Conservation (phyloP, 2,888 invertebrate species). For the Chesias legatella region DNA sequence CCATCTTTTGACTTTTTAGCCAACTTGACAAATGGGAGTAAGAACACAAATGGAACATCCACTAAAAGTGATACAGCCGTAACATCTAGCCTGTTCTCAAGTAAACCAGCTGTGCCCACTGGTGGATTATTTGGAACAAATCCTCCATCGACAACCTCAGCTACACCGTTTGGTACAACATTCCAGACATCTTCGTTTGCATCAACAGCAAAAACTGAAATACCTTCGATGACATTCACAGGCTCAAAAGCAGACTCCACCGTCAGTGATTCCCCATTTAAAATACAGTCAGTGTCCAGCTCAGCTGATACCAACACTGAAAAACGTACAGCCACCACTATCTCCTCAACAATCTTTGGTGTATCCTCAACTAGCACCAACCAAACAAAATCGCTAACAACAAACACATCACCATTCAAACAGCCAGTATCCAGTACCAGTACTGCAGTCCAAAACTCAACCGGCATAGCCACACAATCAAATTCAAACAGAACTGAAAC, state of each 20-base stretch:
- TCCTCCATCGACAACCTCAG: conserved; percentile 35
- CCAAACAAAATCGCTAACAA: conserved; percentile 33
- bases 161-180: conserved; percentile 40
- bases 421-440: conserved; percentile 39
- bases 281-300: conserved; percentile 45
- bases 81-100: conserved; percentile 48
- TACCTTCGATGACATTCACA: conserved; percentile 43
- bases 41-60: conserved; percentile 51
- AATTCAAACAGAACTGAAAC: conserved; percentile 2
- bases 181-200: conserved; percentile 45
- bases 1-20: conserved; percentile 82
- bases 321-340: conserved; percentile 39
- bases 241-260: conserved; percentile 54
- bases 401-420: conserved; percentile 46
- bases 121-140: conserved; percentile 44
- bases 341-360: conserved; percentile 53
- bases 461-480: conserved; percentile 27
- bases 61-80: conserved; percentile 43
- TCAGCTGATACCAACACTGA: conserved; percentile 37
- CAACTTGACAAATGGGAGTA: conserved; percentile 73
- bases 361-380: conserved; percentile 40
- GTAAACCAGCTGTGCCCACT: conserved; percentile 40
- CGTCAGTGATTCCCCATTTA: conserved; percentile 52
- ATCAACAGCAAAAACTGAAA: conserved; percentile 31
- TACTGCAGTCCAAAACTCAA: conserved; percentile 29